Percentiles rank a stretch among this genome's conserved stretches.
Evolutionary conservation across 2,888 invertebrate genomes (phyloP).

Genomic region (Elysia crispata): DNA sequence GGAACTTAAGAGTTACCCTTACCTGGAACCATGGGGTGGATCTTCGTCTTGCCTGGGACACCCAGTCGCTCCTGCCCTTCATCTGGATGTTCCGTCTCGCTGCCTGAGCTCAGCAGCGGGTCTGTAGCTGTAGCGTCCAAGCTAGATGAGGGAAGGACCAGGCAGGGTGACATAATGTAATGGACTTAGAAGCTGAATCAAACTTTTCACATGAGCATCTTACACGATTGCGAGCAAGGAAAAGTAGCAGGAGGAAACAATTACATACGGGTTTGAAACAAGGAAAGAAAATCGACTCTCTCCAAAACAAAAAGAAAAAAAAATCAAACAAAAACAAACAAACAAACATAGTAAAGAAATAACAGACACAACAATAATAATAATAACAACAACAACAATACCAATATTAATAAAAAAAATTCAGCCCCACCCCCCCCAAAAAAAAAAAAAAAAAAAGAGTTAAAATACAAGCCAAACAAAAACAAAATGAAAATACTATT

Average conservation of each 20-base stretch:
- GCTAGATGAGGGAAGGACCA: constrained; percentile 46
- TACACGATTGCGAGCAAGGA: too few species aligned
- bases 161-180: too few species aligned
- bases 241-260: too few species aligned
- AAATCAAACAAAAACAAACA: background rate
- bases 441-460: too few species aligned
- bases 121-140: constrained; percentile 57
- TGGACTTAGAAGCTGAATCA: too few species aligned
- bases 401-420: background rate
- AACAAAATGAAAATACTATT: too few species aligned
- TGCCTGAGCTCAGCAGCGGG: constrained; percentile 63
- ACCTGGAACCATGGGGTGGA: constrained; percentile 70
- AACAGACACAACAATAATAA: background rate
- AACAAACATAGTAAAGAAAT: background rate
- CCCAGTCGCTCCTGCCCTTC: constrained; percentile 60
- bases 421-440: too few species aligned
- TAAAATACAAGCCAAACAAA: background rate
- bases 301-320: too few species aligned
- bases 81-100: constrained; percentile 65
- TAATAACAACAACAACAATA: constrained; percentile 1
- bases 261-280: too few species aligned
- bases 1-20: constrained; percentile 14
- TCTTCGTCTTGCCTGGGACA: constrained; percentile 63
- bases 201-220: too few species aligned
- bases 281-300: too few species aligned